These are phyloP conservation scores for Solenodon paradoxus DNA, from an alignment of 2,113 vertebrate species.

Conservation along the genomic window DNA sequence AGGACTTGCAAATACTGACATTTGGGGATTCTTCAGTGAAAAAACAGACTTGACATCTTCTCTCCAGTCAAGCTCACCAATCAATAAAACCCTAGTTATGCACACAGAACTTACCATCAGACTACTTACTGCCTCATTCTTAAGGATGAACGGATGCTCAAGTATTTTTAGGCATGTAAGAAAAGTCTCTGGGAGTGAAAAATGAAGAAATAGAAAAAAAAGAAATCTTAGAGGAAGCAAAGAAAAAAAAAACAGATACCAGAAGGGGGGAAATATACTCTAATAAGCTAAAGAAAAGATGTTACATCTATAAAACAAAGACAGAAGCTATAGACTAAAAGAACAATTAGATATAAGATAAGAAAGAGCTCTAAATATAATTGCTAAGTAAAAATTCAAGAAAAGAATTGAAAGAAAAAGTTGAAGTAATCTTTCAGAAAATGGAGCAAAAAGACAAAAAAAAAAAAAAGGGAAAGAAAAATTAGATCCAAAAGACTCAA, in stretches of 20 bases:
- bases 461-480: neutral
- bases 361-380: neutral
- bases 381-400: neutral
- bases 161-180: neutral
- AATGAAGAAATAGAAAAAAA: neutral
- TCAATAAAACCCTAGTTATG: neutral
- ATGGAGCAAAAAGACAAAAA: conserved; percentile 1
- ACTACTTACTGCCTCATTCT: neutral
- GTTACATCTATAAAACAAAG: neutral
- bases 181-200: neutral
- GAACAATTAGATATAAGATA: neutral
- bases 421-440: conserved; percentile 21
- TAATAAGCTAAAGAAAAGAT: neutral
- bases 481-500: neutral
- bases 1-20: neutral
- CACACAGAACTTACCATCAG: neutral
- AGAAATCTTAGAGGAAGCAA: neutral
- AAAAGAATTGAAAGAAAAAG: neutral
- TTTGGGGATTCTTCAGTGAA: neutral
- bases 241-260: neutral
- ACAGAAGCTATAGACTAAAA: neutral
- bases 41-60: neutral
- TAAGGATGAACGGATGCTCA: neutral
- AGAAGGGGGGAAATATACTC: neutral
- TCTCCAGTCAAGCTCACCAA: neutral